phyloP scores from a whole-genome alignment of 2,888 invertebrate genomes.

The Choreutis nemorana region DNA sequence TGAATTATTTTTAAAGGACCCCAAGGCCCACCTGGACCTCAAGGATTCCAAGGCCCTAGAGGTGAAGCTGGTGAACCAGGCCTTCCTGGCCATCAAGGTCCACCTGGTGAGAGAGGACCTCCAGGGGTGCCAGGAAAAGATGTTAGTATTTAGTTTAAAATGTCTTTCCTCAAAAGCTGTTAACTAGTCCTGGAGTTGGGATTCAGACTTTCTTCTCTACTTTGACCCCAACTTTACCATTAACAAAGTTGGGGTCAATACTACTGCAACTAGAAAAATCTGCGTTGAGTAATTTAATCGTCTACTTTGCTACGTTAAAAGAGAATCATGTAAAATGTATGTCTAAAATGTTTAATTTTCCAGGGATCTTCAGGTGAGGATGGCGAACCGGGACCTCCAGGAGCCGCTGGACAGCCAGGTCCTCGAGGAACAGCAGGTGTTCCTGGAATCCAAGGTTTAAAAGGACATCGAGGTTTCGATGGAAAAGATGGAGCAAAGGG shows the following conservation, averaged over 20 bases:
- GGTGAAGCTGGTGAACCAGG: constrained; percentile 84
- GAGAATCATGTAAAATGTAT: too few relatives aligned
- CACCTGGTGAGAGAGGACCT: constrained; percentile 72
- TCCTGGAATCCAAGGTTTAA: constrained; percentile 82
- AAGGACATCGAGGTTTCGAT: constrained; percentile 83
- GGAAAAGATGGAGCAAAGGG: constrained; percentile 85
- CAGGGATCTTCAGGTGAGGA: constrained; percentile 82
- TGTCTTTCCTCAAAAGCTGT: too few relatives aligned
- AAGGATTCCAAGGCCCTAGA: constrained; percentile 84
- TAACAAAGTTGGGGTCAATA: too few relatives aligned
- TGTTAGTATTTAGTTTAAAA: constrained; percentile 58
- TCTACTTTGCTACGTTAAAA: too few relatives aligned
- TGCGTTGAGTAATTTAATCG: too few relatives aligned
- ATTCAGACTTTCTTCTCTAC: too few relatives aligned
- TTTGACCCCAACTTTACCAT: too few relatives aligned
- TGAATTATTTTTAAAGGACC: constrained; percentile 30
- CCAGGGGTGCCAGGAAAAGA: constrained; percentile 80
- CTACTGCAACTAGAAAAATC: too few relatives aligned
- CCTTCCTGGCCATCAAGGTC: constrained; percentile 70
- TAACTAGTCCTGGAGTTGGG: too few relatives aligned
- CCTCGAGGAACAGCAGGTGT: constrained; percentile 76
- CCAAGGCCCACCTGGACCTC: constrained; percentile 66
- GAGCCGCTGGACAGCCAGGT: constrained; percentile 75
- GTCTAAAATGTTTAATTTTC: too few relatives aligned
- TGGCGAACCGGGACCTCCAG: constrained; percentile 79